phyloP scores from a whole-genome alignment of 2,888 invertebrate species.

The Macrophya annulata region DNA sequence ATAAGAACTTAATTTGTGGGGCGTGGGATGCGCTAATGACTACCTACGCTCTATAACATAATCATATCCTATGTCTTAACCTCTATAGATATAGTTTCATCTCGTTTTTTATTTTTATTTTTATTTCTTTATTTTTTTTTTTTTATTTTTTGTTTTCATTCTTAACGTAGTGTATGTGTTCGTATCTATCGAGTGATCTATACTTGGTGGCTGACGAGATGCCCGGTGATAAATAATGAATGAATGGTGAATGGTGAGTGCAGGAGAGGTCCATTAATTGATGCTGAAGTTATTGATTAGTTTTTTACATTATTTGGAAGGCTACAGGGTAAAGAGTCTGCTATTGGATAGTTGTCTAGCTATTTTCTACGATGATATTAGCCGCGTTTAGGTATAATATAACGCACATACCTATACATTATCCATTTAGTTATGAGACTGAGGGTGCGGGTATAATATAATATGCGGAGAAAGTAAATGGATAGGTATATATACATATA shows the following conservation, averaged over 20 bases:
- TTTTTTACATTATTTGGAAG: neutral
- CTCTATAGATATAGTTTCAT: constrained; percentile 7
- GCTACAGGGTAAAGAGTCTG: neutral
- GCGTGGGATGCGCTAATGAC: constrained; percentile 72
- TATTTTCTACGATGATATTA: neutral
- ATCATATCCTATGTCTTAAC: constrained; percentile 59
- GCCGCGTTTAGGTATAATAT: neutral
- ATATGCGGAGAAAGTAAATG: neutral
- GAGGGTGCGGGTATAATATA: constrained; percentile 17
- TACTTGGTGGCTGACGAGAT: neutral
- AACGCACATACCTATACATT: neutral
- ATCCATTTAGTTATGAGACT: neutral
- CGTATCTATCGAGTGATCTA: constrained; percentile 18
- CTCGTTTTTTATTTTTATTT: neutral
- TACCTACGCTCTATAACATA: constrained; percentile 65
- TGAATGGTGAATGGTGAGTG: neutral
- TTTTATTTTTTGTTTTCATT: too few species aligned
- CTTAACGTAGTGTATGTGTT: constrained; percentile 31
- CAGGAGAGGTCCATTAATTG: neutral
- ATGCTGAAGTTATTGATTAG: constrained; percentile 5
- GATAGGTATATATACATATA: too few species aligned
- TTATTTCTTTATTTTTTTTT: too few species aligned
- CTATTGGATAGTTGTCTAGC: neutral
- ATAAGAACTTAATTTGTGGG: constrained; percentile 73
- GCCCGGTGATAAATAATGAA: neutral